These are phyloP conservation scores for Rhea americana DNA, from an alignment of 2,113 vertebrate genomes.

Conservation along the genomic window DNA sequence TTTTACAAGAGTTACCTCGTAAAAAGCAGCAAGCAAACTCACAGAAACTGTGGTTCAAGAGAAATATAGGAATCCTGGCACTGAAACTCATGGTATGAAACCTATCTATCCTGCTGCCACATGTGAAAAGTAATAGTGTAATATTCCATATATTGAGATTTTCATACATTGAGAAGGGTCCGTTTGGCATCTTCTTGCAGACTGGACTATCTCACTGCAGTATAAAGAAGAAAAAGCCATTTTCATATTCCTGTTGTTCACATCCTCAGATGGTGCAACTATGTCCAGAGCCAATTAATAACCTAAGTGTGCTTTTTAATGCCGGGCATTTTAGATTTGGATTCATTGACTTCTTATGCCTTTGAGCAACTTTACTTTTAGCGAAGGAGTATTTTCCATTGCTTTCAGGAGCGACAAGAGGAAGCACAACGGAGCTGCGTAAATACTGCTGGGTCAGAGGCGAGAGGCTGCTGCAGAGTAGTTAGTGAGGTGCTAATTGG, in stretches of 20 bases:
- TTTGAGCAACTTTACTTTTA: not conserved
- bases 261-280: not conserved
- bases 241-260: not conserved
- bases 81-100: not conserved
- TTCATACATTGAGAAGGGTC: not conserved
- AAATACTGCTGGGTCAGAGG: constrained; percentile 9
- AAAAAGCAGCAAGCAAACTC: not conserved
- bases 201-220: not conserved
- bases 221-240: not conserved
- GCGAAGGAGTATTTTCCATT: not conserved
- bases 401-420: not conserved
- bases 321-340: not conserved
- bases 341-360: not conserved
- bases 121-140: not conserved
- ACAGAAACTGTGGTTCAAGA: not conserved
- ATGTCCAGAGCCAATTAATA: not conserved
- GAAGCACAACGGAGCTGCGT: not conserved
- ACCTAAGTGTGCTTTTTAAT: fast-evolving
- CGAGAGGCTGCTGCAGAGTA: not conserved
- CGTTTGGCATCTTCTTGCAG: not conserved
- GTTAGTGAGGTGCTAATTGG: constrained; percentile 48
- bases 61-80: not conserved
- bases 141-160: not conserved
- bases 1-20: not conserved
- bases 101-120: not conserved